Percentiles rank a stretch among this genome's conserved stretches.
Evolutionary conservation across 2,888 invertebrate species (phyloP).

Genomic region (Lacanobia oleracea): DNA sequence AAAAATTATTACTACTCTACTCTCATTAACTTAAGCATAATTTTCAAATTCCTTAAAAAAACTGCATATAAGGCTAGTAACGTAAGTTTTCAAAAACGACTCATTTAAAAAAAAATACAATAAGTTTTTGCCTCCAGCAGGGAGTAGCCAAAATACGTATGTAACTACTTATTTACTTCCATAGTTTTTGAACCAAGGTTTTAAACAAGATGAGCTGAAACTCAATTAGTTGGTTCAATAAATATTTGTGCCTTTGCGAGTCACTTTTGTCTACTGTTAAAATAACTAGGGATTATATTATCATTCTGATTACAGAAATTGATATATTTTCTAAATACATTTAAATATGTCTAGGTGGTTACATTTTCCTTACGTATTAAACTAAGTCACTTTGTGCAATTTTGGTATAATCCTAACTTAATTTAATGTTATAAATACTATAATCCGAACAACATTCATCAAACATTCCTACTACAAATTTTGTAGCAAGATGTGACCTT

Average conservation of each 20-base stretch:
- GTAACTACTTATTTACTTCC: not conserved
- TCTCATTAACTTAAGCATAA: constrained; percentile 1
- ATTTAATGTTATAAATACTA: not conserved
- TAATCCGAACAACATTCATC: constrained; percentile 42
- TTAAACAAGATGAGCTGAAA: not conserved
- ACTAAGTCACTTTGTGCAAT: constrained; percentile 83
- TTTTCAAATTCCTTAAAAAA: not conserved
- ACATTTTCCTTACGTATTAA: constrained; percentile 9
- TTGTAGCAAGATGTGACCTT: constrained; percentile 78
- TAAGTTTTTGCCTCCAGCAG: constrained; percentile 35
- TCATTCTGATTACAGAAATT: constrained; percentile 28
- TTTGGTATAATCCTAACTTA: constrained; percentile 57
- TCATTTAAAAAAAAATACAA: not conserved
- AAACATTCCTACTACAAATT: constrained; percentile 78
- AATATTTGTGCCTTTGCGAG: not conserved
- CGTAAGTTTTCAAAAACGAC: not conserved
- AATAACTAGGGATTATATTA: not conserved
- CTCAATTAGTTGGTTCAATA: not conserved
- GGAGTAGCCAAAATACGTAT: not conserved
- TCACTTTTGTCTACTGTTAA: not conserved
- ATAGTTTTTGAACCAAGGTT: constrained; percentile 3
- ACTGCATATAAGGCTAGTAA: not conserved
- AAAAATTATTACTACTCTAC: constrained; percentile 37
- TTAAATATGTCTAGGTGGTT: not conserved
- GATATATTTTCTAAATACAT: not conserved